Evolutionary conservation across 2,113 vertebrate genomes (phyloP).

Genomic region (Rutilus rutilus): DNA sequence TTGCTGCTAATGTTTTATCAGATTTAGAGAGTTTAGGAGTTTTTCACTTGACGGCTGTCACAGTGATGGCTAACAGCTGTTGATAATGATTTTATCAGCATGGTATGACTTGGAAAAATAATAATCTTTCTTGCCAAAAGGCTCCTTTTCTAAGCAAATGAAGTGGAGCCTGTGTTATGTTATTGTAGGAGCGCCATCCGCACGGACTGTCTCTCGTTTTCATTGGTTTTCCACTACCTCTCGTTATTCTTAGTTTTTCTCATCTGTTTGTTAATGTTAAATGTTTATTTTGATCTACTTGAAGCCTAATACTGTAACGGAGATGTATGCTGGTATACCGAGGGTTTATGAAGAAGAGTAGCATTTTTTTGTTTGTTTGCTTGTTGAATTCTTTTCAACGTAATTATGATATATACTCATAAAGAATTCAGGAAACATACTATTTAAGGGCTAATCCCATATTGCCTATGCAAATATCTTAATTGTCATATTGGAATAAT

Average conservation of each 20-base stretch:
- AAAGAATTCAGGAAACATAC: conserved; percentile 83
- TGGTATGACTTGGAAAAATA: conserved; percentile 33
- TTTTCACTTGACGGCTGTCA: conserved; percentile 50
- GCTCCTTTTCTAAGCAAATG: conserved; percentile 40
- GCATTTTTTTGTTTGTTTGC: conserved; percentile 59
- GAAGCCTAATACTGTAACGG: conserved; percentile 85
- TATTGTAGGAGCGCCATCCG: conserved; percentile 53
- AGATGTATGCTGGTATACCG: conserved; percentile 77
- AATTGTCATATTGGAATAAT: conserved; percentile 73
- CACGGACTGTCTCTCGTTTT: conserved; percentile 54
- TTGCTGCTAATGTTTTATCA: conserved; percentile 39
- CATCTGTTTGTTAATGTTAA: conserved; percentile 76
- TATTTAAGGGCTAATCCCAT: conserved; percentile 85
- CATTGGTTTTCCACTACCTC: conserved; percentile 81
- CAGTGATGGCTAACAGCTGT: conserved; percentile 43
- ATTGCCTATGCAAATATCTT: conserved; percentile 86
- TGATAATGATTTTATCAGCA: conserved; percentile 41
- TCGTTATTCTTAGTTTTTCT: conserved; percentile 80
- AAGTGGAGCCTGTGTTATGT: conserved; percentile 47
- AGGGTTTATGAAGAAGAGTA: conserved; percentile 70
- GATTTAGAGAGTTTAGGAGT: background rate
- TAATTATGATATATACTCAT: conserved; percentile 78
- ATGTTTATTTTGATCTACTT: conserved; percentile 81
- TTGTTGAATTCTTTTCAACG: conserved; percentile 73
- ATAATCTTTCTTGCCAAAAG: conserved; percentile 25